Conservation (phyloP, 2,797 vertebrate species). For the Vireo griseus region DNA sequence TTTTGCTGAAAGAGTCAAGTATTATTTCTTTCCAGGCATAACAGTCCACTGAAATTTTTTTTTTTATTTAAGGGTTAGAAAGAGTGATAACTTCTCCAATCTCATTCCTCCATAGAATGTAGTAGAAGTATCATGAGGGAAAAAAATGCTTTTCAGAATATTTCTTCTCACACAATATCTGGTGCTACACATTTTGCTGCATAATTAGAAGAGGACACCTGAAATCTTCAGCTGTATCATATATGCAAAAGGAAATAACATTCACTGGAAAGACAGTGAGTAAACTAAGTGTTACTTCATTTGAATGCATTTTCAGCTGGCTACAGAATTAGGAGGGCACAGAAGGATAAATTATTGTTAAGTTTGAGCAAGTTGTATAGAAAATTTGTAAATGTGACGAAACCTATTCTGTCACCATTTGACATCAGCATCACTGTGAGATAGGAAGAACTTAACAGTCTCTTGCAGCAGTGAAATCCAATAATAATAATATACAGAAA, state of each 20-base stretch:
- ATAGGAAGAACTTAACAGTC: background rate
- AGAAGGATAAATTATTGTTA: background rate
- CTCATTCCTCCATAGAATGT: background rate
- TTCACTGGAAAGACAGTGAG: background rate
- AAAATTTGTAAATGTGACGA: background rate
- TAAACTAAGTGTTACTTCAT: background rate
- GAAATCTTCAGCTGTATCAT: background rate
- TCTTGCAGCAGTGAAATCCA: background rate
- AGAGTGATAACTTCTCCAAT: background rate
- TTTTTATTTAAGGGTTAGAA: background rate
- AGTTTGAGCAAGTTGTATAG: background rate
- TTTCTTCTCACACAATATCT: background rate
- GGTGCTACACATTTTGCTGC: constrained; percentile 16
- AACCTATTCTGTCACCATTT: background rate
- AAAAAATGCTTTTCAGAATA: background rate
- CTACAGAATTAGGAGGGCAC: background rate
- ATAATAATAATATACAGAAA: background rate
- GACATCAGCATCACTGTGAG: background rate
- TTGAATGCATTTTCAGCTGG: background rate
- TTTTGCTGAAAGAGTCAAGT: background rate
- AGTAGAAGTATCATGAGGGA: background rate
- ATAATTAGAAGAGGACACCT: constrained; percentile 7
- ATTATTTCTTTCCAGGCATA: background rate
- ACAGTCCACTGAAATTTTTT: background rate
- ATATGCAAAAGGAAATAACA: background rate